Base-by-base conservation (phyloP, 2,797 vertebrate species). In the Hoplostethus mediterraneus region DNA sequence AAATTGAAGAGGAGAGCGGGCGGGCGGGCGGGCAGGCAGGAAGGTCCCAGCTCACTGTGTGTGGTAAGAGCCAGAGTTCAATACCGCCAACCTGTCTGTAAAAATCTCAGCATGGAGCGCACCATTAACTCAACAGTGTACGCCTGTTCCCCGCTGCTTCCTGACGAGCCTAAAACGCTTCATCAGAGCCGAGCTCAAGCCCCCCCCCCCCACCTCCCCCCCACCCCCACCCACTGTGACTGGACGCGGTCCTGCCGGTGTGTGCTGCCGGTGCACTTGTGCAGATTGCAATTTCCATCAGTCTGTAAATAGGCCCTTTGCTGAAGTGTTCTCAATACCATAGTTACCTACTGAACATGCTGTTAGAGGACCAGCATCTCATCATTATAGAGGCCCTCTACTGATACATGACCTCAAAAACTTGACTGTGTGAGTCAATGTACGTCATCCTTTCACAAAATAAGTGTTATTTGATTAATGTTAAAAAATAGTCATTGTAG, bases 81-180 rank as follows among this genome's bases (percentile, higher is more conserved):
- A 80, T 89, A 81, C 69, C 75, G 70, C 82, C 78, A 87, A 86
- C 83, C 84, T 84, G 79, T 78, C 78, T 63, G 67, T 48, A 67
- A 76, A 65, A 75, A 72, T 76, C 89, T 16, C 89, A 87, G 87
- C 85, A 60, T 81, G 88, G 38, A 74, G 78, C 17, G 65, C 78
- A 77, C 84, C 80, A 92, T 93, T 91, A 90, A 86, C 90, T 83
- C 88, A 90, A 84, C 83, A 74, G 87, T 82, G 75, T 80, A 81
- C 40, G 2, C 67, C 65, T 72, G 74, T 83, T 69, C 82, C 88
- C 89, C 57, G 76, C 81, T 89, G 89, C 70, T 87, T 79, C 70
- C 65, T 88, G 81, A 82, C 30, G 8, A 69, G 64, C 74, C 58
- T 72, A 58, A 84, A 83, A 75, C 75, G 58, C 85, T 83, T 49